phyloP scores from a whole-genome alignment of 2,888 invertebrate genomes.

The Platycnemis pennipes region DNA sequence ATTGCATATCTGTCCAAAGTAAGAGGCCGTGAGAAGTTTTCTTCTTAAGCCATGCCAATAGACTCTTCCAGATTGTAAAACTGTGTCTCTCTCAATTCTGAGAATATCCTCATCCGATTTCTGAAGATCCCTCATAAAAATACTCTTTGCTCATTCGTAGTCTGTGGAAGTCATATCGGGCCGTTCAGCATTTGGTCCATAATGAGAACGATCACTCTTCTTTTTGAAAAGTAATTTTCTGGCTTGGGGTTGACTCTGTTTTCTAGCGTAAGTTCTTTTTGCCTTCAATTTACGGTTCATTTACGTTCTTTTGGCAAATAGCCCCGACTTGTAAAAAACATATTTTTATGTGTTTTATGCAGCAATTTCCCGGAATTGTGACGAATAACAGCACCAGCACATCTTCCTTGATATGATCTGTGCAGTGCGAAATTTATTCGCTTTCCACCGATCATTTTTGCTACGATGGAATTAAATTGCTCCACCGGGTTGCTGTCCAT shows the following conservation, averaged over 20 bases:
- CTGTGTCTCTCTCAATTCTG: constrained; percentile 40
- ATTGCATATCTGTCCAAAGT: background rate
- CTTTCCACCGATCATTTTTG: constrained; percentile 76
- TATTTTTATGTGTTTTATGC: background rate
- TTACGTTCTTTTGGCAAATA: background rate
- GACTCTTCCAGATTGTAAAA: background rate
- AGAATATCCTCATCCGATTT: background rate
- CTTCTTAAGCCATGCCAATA: background rate
- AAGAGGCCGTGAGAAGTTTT: background rate
- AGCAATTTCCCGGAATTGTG: background rate
- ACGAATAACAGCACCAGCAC: constrained; percentile 74
- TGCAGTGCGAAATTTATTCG: constrained; percentile 74
- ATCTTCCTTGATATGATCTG: constrained; percentile 75
- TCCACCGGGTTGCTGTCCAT: constrained; percentile 75
- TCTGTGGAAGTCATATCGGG: background rate
- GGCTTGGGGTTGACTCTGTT: background rate
- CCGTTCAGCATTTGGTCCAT: background rate
- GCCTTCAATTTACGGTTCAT: background rate
- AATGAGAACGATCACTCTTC: background rate
- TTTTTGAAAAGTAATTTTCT: background rate
- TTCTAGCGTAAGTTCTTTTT: background rate
- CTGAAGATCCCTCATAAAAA: background rate
- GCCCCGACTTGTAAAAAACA: background rate
- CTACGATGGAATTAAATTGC: constrained; percentile 75
- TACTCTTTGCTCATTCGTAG: background rate